phyloP scores from a whole-genome alignment of 1,140 invertebrate species.

The Drosophila bocqueti region DNA sequence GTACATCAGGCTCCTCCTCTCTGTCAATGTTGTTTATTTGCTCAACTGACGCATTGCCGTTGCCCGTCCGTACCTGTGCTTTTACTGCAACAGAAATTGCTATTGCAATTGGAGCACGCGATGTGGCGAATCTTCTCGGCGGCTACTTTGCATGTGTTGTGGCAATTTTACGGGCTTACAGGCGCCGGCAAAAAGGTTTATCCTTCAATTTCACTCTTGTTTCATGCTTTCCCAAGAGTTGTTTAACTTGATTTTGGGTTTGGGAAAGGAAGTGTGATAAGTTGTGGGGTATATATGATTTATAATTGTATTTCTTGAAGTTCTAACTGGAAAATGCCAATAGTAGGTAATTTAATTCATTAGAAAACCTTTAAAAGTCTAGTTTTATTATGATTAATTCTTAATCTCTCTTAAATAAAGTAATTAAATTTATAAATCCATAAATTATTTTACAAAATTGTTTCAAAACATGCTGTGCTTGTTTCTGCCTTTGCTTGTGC shows the following conservation, averaged over 20 bases:
- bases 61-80: slow-evolving; percentile 14
- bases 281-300: not conserved
- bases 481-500: slow-evolving; percentile 27
- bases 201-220: slow-evolving; percentile 1
- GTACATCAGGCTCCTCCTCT: not conserved
- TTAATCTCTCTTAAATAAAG: not conserved
- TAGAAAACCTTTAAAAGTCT: too few species aligned
- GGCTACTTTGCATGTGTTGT: slow-evolving; percentile 51
- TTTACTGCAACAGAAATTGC: slow-evolving; percentile 16
- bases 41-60: slow-evolving; percentile 66
- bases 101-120: slow-evolving; percentile 47
- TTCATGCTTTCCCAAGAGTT: slow-evolving; percentile 17
- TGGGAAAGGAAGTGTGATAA: not conserved
- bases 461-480: slow-evolving; percentile 16
- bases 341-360: not conserved
- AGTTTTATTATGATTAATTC: too few species aligned
- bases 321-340: not conserved
- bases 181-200: slow-evolving; percentile 20
- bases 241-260: slow-evolving; percentile 29
- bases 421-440: not conserved
- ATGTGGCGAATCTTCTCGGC: slow-evolving; percentile 49
- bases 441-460: not conserved
- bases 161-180: slow-evolving; percentile 28
- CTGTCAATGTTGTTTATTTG: slow-evolving; percentile 75
- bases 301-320: not conserved